These are phyloP conservation scores for Dicycla oo DNA, from an alignment of 2,888 invertebrate species.

Conservation along the genomic window DNA sequence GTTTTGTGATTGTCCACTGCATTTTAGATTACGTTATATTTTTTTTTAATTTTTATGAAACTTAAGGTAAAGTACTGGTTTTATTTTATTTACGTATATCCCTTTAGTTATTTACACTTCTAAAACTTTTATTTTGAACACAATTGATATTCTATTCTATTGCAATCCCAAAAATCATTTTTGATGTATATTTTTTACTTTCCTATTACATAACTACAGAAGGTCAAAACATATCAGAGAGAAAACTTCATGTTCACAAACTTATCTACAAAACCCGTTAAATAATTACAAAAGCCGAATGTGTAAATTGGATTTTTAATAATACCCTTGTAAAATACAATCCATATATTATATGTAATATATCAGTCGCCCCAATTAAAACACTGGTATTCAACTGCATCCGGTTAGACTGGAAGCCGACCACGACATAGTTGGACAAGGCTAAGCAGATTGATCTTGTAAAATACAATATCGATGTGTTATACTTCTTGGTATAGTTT, in stretches of 20 bases:
- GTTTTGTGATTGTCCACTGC: conserved; percentile 41
- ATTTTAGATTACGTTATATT: conserved; percentile 39
- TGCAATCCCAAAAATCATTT: background rate
- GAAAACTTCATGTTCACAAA: background rate
- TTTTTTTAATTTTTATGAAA: conserved; percentile 12
- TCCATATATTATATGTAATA: too few species aligned
- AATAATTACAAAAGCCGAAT: too few species aligned
- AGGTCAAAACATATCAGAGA: background rate
- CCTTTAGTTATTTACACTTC: background rate
- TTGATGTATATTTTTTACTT: background rate
- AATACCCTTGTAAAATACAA: too few species aligned
- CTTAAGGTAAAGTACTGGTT: conserved; percentile 50
- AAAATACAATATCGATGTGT: too few species aligned
- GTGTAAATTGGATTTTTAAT: too few species aligned
- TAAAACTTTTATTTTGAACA: background rate
- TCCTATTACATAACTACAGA: background rate
- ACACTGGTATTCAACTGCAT: too few species aligned
- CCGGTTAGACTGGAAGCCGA: too few species aligned
- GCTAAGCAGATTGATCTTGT: too few species aligned
- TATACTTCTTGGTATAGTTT: too few species aligned
- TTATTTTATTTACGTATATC: conserved; percentile 21
- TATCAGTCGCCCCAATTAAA: too few species aligned
- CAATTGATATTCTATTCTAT: background rate
- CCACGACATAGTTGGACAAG: too few species aligned
- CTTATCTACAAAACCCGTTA: too few species aligned